Base-by-base conservation (phyloP, 2,113 vertebrate species). In the Paradoxurus hermaphroditus region DNA sequence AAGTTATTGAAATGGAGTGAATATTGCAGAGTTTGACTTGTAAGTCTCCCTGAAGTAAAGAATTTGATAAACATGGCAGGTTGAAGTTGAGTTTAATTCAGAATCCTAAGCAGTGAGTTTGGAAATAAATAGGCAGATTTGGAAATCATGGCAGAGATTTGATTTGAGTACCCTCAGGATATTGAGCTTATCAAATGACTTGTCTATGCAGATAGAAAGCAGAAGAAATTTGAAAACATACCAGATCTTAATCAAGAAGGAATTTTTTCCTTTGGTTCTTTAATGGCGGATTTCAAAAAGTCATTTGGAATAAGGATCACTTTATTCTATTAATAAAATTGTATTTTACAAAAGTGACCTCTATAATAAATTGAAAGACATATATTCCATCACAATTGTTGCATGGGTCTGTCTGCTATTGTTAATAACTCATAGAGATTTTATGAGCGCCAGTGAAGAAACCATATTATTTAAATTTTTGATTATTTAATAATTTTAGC, bases 141-240 rank as follows among this genome's bases (percentile, higher is more conserved):
- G 56, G 49, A 91, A 91, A 91, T 83, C 6, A 23, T 77, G 83
- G 59, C 34, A 83, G 39, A 90, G 63, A 77, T 94, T 81, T 91
- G 63, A 36, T 5, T 34, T 91, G 53, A 53, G 53, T 14, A 79
- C 27, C 39, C 67, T 87, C 15, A 25, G 21, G 18, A 67, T 44
- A 75, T 87, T 86, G 25, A 85, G 14, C 44, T 72, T 62, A 86
- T 86, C 88, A 91, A 77, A 87, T 96, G 85, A 87, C 4, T 81
- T 23, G 11, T 72, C 46, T 36, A 36, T 36, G 25, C 29, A 62
- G 31, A 68, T 65, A 29, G 34, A 77, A 88, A 88, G 39, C 34
- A 82, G 31, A 91, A 85, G 34, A 91, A 65, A 70, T 21, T 41
- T 86, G 83, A 87, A 94, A 83, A 87, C 11, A 70, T 16, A 46